phyloP scores from a whole-genome alignment of 2,797 vertebrate genomes.

The Astyanax mexicanus region DNA sequence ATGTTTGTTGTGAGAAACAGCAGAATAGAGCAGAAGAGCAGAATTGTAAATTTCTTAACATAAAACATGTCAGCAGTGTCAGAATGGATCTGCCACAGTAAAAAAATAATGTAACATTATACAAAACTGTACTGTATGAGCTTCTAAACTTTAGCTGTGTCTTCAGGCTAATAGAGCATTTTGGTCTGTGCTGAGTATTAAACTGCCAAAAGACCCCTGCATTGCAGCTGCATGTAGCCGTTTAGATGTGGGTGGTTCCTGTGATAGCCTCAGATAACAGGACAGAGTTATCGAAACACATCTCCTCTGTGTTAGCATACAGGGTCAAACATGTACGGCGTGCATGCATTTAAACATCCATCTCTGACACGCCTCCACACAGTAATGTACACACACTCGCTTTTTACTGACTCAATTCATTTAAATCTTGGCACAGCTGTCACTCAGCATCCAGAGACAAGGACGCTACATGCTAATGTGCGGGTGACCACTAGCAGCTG shows the following conservation, averaged over 20 bases:
- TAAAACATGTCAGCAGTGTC: constrained; percentile 20
- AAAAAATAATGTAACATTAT: neutral
- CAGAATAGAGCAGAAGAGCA: too few species aligned
- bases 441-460: constrained; percentile 8
- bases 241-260: neutral
- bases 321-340: neutral
- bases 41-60: too few species aligned
- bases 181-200: neutral
- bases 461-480: constrained; percentile 9
- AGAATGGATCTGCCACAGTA: neutral
- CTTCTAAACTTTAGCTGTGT: constrained; percentile 7
- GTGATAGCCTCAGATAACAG: constrained; percentile 3
- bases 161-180: neutral
- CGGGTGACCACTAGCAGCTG: neutral
- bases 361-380: constrained; percentile 3
- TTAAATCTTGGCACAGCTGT: constrained; percentile 3
- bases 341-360: neutral
- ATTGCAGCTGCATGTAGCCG: constrained; percentile 2
- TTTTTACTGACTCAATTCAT: neutral
- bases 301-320: neutral
- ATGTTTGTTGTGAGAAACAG: too few species aligned
- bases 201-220: neutral
- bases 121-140: neutral
- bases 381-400: neutral
- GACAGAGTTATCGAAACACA: neutral